Evolutionary conservation across 2,113 vertebrate species (phyloP).

Genomic region (Lates calcarifer): DNA sequence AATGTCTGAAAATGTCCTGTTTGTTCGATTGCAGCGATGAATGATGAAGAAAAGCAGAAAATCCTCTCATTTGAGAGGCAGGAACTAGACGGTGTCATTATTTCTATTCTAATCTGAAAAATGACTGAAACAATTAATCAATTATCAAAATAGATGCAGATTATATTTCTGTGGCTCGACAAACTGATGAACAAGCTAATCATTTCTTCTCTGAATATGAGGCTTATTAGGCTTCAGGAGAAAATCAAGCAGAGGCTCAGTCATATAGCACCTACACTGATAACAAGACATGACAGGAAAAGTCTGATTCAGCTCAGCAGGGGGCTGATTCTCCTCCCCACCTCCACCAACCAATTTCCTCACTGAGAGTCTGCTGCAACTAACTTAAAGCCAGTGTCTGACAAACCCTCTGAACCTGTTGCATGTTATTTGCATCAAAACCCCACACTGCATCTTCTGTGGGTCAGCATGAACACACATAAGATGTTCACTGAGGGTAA

Average conservation of each 20-base stretch:
- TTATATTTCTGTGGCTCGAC: too few relatives aligned
- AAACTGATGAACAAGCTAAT: neutral
- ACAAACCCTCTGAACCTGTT: conserved; percentile 1
- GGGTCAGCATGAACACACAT: neutral
- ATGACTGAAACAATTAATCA: neutral
- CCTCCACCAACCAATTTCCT: conserved; percentile 3
- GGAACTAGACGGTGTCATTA: too few relatives aligned
- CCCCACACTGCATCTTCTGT: neutral
- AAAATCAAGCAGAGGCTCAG: neutral
- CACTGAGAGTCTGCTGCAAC: neutral
- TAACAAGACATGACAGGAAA: neutral
- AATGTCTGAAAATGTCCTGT: too few relatives aligned
- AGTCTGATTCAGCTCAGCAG: conserved; percentile 25
- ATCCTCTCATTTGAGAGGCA: neutral
- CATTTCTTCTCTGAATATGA: neutral
- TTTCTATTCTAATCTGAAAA: neutral
- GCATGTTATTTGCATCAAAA: neutral
- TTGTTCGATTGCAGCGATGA: neutral
- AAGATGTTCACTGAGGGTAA: neutral
- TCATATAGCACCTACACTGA: neutral
- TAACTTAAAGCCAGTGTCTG: neutral
- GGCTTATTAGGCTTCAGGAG: neutral
- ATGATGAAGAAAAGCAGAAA: neutral
- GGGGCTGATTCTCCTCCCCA: conserved; percentile 12
- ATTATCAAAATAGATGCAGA: neutral